Evolutionary conservation across 1,140 invertebrate species (phyloP).

Genomic region (Archegozetes longisetosus): DNA sequence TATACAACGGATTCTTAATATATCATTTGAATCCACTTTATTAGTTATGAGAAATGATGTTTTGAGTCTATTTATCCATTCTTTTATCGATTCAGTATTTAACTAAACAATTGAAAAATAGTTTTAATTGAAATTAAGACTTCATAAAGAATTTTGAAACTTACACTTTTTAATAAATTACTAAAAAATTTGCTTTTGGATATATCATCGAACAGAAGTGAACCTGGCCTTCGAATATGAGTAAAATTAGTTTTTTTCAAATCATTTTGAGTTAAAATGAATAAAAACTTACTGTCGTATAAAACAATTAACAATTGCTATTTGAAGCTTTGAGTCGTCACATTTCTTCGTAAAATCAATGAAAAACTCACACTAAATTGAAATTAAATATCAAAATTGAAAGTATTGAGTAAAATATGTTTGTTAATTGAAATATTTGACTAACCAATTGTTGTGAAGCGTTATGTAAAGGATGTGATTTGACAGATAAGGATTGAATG

Average conservation of each 20-base stretch:
- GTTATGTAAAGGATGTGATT: constrained; percentile 7
- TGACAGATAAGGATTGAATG: constrained; percentile 7
- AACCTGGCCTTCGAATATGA: background rate
- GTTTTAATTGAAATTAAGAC: background rate
- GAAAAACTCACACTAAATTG: background rate
- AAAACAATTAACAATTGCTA: background rate
- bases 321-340: background rate
- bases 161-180: background rate
- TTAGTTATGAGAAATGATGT: background rate
- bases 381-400: background rate
- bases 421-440: constrained; percentile 1
- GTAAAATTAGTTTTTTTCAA: no score
- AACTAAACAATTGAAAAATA: background rate
- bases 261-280: no score
- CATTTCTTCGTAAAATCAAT: background rate
- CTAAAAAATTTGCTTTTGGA: background rate
- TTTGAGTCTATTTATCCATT: background rate
- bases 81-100: background rate
- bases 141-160: background rate
- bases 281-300: background rate
- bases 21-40: background rate
- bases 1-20: constrained; percentile 6
- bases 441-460: background rate
- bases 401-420: constrained; percentile 7
- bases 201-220: background rate